phyloP scores from a whole-genome alignment of 2,113 vertebrate species.

The Loxodonta africana region DNA sequence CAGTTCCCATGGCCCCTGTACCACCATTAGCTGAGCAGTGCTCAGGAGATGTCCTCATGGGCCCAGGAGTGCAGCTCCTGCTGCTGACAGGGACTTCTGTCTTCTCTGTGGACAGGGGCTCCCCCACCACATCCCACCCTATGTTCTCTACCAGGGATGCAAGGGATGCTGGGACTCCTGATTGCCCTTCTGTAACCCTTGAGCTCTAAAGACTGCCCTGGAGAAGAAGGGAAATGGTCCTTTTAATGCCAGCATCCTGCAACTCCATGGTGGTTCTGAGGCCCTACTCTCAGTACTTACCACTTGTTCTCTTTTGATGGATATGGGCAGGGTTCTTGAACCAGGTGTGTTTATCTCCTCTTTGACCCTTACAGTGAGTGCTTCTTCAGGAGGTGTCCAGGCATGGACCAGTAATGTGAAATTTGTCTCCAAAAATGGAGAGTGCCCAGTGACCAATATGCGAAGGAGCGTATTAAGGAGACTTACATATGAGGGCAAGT shows the following conservation, averaged over 20 bases:
- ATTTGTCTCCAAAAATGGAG: no score
- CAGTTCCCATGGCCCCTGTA: not conserved
- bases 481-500: no score
- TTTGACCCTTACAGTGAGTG: not conserved
- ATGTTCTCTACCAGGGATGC: not conserved
- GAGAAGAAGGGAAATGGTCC: not conserved
- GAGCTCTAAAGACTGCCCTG: not conserved
- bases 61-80: not conserved
- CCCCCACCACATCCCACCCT: no score
- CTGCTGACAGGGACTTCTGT: not conserved
- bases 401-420: no score
- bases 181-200: not conserved
- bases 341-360: not conserved
- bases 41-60: not conserved
- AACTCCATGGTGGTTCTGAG: no score
- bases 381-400: no score
- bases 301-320: not conserved
- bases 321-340: not conserved
- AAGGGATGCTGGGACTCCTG: not conserved
- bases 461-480: no score
- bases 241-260: not conserved
- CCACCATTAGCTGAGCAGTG: fast-evolving
- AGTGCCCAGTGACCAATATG: no score
- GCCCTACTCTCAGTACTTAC: not conserved
- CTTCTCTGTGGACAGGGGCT: no score